Base-by-base conservation (phyloP, 2,888 invertebrate species). In the Iselma pallidipennis region DNA sequence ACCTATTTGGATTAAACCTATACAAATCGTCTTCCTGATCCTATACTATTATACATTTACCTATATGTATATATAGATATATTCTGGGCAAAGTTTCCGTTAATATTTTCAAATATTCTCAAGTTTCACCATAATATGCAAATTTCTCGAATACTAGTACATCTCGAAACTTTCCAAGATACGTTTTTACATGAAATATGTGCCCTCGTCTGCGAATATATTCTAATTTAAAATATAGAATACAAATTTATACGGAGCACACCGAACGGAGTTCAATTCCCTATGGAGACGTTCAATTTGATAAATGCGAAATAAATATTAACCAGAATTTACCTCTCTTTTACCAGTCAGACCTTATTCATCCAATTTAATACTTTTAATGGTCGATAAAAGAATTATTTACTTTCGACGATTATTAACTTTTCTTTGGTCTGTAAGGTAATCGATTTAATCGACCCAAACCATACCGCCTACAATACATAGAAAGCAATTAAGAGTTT, bases 171-270 rank as follows among this genome's bases (percentile, higher is more conserved):
- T 78, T 78, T 77, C 75, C 74, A 74, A 77, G 77, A 76, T 77
- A 77, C 75, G 79, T 81, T 81, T 81, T 80, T 79, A 78, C 79
- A 78, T 81, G 81, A 81, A 81, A 81, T 81, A 81, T 81, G 78
- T 74, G 79, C 79, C 78, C 74, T 76, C 77, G 74, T 76, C 74
- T 76, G 76, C 78, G 79, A 79, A 82, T 81, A 81, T 81, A 82
- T 82, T 81, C 81, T 81, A 81, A 82, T 82, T 81, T 80, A 79
- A 81, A 82, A 82, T 82, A 81, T 81, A 81, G 81, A 81, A 82
- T 81, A 81, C 80, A 80, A 81, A 81, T 81, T 81, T 81, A 81
- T 80, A 78, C 78, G 74, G 69, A 74, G 74, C 74, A 71, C 73
- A 72, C 73, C 74, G 77, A 72, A 73, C 76, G 74, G 70, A 74